Evolutionary conservation across 2,888 invertebrate genomes (phyloP), one percentile per base, ranked within the genome.

Genomic region (Polymixis flavicincta): DNA sequence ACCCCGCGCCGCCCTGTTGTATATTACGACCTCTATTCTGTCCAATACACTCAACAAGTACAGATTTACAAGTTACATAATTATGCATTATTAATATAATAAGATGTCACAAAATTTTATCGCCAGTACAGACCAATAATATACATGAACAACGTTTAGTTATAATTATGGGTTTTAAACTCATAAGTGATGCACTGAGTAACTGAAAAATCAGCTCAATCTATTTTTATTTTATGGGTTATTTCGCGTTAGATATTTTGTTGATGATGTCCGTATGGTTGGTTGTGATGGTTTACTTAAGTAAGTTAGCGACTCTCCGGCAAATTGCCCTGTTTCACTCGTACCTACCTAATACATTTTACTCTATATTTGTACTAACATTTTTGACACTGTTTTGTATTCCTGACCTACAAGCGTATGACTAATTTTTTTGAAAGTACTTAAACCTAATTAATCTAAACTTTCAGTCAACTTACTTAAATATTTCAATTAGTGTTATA

Each of bases 231-330:
- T 93, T 92, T 92, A 92, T 90, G 90, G 87, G 91, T 93, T 93
- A 91, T 91, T 94, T 94, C 89, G 91, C 89, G 90, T 93, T 92
- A 91, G 83, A 93, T 92, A 87, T 93, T 95, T 94, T 91, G 93
- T 95, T 96, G 91, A 94, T 94, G 93, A 94, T 93, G 96, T 95
- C 96, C 95, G 96, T 94, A 95, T 94, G 95, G 95, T 95, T 96
- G 96, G 96, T 96, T 96, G 96, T 96, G 96, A 96, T 95, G 96
- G 94, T 95, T 96, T 96, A 96, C 96, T 95, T 96, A 96, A 95
- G 95, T 96, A 96, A 96, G 95, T 95, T 95, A 95, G 93, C 89
- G 92, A 94, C 92, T 94, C 93, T 94, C 93, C 93, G 92, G 92
- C 94, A 93, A 94, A 92, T 92, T 91, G 91, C 91, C 92, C 90